phyloP scores from a whole-genome alignment of 2,797 vertebrate species.

The Crypturellus tataupa region DNA sequence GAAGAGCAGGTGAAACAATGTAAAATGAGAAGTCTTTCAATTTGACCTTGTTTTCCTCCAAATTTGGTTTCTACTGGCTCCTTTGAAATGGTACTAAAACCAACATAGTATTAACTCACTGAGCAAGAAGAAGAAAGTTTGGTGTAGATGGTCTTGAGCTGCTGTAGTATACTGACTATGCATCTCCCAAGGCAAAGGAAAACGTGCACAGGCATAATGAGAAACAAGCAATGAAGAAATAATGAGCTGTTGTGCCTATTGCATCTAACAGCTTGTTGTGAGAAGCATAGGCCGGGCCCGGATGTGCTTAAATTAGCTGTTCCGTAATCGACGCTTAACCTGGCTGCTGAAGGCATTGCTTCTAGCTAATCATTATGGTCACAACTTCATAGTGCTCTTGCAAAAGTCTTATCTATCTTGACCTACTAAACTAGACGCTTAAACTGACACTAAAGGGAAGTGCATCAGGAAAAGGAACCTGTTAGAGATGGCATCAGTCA shows the following conservation, averaged over 20 bases:
- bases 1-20: neutral
- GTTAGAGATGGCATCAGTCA: neutral
- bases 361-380: rapidly evolving
- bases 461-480: neutral
- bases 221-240: neutral
- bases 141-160: neutral
- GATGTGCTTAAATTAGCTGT: neutral
- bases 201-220: neutral
- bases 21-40: neutral
- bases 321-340: neutral
- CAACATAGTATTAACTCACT: neutral
- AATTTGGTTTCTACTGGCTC: too few relatives aligned
- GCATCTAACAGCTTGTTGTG: neutral
- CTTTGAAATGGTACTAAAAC: neutral
- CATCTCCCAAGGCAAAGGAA: neutral
- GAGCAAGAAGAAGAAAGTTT: neutral
- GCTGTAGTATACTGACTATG: neutral
- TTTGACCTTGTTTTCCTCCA: neutral
- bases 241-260: neutral
- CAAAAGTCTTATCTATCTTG: neutral
- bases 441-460: neutral
- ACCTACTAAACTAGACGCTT: neutral
- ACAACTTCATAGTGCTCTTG: neutral
- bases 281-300: neutral
- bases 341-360: neutral